Percentiles rank a stretch among this genome's conserved stretches.
These are phyloP conservation scores for Dinothrombium tinctorium DNA, from an alignment of 1,140 invertebrate species.

Conservation along the genomic window DNA sequence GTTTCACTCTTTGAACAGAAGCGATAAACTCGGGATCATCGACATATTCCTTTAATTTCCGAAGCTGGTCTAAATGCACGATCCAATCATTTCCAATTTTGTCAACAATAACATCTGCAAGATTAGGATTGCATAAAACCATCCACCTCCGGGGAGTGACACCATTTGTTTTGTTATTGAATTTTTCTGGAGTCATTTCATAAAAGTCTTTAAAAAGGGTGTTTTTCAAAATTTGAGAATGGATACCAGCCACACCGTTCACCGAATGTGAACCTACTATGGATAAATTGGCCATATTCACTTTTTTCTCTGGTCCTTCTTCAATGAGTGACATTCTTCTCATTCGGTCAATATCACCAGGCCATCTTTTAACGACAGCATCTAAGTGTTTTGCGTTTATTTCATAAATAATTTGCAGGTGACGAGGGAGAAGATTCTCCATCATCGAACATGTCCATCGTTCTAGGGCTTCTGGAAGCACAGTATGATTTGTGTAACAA, in stretches of 20 bases:
- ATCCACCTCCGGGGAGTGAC: constrained; percentile 31
- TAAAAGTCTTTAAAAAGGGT: constrained; percentile 81
- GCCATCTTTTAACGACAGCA: constrained; percentile 44
- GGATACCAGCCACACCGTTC: constrained; percentile 90
- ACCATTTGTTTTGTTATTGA: constrained; percentile 94
- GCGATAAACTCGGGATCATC: constrained; percentile 69
- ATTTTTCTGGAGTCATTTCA: constrained; percentile 80
- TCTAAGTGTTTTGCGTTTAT: constrained; percentile 73
- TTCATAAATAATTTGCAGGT: constrained; percentile 92
- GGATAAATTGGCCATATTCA: constrained; percentile 93
- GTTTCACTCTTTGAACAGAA: constrained; percentile 74
- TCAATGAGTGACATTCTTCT: constrained; percentile 83
- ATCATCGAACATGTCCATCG: constrained; percentile 78
- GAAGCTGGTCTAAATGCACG: constrained; percentile 65
- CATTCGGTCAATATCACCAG: constrained; percentile 61
- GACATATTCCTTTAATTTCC: constrained; percentile 54
- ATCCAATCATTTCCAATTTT: constrained; percentile 96
- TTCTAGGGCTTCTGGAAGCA: constrained; percentile 90
- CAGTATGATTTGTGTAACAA: constrained; percentile 97
- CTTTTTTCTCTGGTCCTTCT: constrained; percentile 78
- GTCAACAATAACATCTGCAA: constrained; percentile 58
- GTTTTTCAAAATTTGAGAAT: constrained; percentile 84
- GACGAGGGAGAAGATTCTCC: constrained; percentile 68
- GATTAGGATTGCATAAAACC: constrained; percentile 29
- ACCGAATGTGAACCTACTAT: constrained; percentile 92